Evolutionary conservation across 2,113 vertebrate species (phyloP), one percentile per base, ranked within the genome.

Genomic region (Aldabrachelys gigantea): DNA sequence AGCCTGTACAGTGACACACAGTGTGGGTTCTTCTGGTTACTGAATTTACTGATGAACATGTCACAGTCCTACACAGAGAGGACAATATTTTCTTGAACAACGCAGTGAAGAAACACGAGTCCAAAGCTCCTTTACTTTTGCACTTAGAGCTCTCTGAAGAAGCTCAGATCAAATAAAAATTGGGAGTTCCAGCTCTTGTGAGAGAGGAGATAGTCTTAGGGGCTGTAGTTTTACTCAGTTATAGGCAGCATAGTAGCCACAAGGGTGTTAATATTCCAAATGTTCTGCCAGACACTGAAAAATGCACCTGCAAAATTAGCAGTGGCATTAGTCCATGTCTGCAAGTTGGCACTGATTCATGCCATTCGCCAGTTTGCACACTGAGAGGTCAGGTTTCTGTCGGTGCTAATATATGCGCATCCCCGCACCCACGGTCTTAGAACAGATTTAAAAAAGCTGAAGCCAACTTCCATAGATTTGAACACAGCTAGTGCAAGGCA

Each of bases 1-100:
- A 99, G 95, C 56, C 97, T 97, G 90, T 98, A 99, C 65, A 99
- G 98, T 35, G 98, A 98, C 83, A 99, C 98, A 84, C 98, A 98
- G 89, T 98, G 98, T 0, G 98, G 98, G 91, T 95, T 98, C 95
- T 98, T 98, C 98, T 98, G 98, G 79, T 98, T 99, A 91, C 98
- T 99, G 93, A 98, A 99, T 89, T 99, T 98, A 95, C 98, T 99
- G 95, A 99, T 98, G 87, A 98, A 98, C 98, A 99, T 98, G 96
- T 99, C 98, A 95, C 98, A 98, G 49, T 98, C 96, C 98, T 99
- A 91, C 41, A 75, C 94, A 93, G 59, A 81, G 86, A 96, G 56
- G 82, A 95, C 6, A 97, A 31, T 7, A 35, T 4, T 22, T 59
- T 4, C 44, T 62, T 88, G 13, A 86, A 84, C 47, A 31, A 2